Conservation (phyloP, 2,888 invertebrate genomes). For the Cetonia aurata region DNA sequence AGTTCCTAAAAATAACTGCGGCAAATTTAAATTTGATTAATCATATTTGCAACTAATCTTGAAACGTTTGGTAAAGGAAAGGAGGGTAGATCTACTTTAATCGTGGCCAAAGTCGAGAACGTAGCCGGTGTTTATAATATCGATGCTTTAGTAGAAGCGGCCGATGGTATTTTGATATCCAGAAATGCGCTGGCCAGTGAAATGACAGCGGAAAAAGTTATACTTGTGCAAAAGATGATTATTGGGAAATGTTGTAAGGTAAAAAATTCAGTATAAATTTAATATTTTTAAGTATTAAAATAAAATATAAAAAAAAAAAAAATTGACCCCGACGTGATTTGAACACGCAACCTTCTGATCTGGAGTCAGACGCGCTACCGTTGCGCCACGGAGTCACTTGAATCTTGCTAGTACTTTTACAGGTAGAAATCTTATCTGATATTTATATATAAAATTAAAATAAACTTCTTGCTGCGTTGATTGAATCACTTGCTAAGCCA, state of each 20-base stretch:
- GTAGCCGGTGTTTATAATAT: conserved; percentile 96
- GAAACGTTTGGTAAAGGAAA: conserved; percentile 71
- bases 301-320: conserved; percentile 2
- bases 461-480: no score
- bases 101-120: conserved; percentile 99
- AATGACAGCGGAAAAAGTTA: conserved; percentile 97
- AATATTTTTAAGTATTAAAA: neutral
- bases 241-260: conserved; percentile 94
- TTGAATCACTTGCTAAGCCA: neutral
- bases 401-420: neutral
- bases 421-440: no score
- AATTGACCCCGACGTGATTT: conserved; percentile 94
- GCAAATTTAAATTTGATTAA: no score
- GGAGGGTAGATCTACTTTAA: conserved; percentile 90
- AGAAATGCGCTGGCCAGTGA: conserved; percentile 98
- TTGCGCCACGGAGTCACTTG: conserved; percentile 90
- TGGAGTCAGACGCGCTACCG: conserved; percentile 99
- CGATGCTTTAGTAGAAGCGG: conserved; percentile 91
- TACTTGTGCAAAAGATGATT: conserved; percentile 98
- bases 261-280: neutral
- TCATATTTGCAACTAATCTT: neutral
- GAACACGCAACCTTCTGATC: conserved; percentile 99
- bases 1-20: neutral
- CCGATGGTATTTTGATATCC: conserved; percentile 99
- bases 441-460: no score